Conservation (phyloP, 2,113 vertebrate genomes). For the Pteropus alecto region DNA sequence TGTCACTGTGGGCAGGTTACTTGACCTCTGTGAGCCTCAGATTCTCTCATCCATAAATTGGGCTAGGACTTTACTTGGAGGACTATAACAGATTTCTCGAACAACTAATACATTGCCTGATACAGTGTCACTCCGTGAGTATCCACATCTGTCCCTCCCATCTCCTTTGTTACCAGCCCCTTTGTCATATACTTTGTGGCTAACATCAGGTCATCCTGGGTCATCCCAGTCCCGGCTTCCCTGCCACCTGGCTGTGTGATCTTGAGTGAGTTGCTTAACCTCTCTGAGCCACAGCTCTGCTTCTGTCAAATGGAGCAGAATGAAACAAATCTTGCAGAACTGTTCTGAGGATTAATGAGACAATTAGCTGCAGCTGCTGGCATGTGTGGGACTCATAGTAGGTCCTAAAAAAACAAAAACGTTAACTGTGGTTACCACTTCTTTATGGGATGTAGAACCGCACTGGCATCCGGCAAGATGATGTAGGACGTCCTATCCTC, state of each 20-base stretch:
- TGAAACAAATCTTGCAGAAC: background rate
- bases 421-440: background rate
- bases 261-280: background rate
- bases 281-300: background rate
- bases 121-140: background rate
- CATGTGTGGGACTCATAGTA: background rate
- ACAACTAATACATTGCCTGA: background rate
- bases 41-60: background rate
- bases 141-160: background rate
- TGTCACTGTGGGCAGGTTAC: background rate
- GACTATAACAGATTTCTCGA: background rate
- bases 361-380: background rate
- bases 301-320: background rate
- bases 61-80: background rate
- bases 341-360: background rate
- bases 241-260: background rate
- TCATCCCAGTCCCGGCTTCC: background rate
- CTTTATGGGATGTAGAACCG: background rate
- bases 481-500: background rate
- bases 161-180: background rate
- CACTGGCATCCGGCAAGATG: background rate
- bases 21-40: background rate
- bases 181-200: background rate
- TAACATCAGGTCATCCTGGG: background rate
- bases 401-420: background rate